These are phyloP conservation scores for Leptestheria dahalacensis DNA, from an alignment of 1,140 invertebrate genomes.

Conservation along the genomic window DNA sequence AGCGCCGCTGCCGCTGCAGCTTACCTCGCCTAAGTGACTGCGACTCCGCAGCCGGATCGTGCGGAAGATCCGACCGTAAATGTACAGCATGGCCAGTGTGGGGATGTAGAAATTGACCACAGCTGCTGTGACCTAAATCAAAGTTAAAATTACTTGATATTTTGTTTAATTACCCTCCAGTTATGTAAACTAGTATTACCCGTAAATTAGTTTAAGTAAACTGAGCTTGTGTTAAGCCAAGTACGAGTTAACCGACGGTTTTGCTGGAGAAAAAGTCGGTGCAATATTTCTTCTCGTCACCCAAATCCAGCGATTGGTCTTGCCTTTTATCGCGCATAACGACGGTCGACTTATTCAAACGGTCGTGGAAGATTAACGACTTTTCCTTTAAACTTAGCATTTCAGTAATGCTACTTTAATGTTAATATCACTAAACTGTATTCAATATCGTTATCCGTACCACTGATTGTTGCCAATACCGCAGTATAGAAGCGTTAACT, in stretches of 20 bases:
- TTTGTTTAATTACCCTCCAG: neutral
- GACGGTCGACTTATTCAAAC: neutral
- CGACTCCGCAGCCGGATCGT: constrained; percentile 34
- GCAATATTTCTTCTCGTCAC: no score
- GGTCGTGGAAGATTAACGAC: neutral
- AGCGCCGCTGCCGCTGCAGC: neutral
- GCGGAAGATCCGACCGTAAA: constrained; percentile 37
- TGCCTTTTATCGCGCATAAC: neutral
- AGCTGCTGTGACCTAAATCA: constrained; percentile 33
- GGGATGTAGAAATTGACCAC: constrained; percentile 41
- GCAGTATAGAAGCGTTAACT: neutral
- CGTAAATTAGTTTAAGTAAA: neutral
- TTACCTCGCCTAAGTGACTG: constrained; percentile 26
- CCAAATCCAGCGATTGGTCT: neutral
- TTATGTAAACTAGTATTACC: neutral
- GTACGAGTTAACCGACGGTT: neutral
- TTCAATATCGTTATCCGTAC: no score
- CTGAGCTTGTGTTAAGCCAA: neutral
- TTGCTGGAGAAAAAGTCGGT: no score
- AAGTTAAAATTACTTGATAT: neutral
- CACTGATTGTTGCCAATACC: neutral
- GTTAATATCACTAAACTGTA: no score
- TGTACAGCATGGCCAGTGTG: constrained; percentile 35
- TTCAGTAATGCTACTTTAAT: neutral
- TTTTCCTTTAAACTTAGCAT: neutral